These are phyloP conservation scores for Selenia dentaria DNA, from an alignment of 2,888 invertebrate genomes.

Conservation along the genomic window DNA sequence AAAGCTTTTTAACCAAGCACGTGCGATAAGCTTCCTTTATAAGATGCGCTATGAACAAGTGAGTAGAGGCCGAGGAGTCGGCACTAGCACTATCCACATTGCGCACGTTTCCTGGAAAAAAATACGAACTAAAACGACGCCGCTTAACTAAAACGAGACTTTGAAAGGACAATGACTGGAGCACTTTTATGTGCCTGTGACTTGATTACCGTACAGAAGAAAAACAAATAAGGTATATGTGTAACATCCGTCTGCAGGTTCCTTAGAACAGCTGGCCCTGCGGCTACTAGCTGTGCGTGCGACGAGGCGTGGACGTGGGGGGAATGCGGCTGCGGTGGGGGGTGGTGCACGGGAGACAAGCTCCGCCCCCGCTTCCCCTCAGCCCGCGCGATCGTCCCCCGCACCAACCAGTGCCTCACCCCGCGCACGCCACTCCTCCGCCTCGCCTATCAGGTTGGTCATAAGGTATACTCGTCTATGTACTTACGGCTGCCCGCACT, in stretches of 20 bases:
- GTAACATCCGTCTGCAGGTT: too few relatives aligned
- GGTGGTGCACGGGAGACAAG: constrained; percentile 62
- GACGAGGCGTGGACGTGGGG: constrained; percentile 33
- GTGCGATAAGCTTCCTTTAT: too few relatives aligned
- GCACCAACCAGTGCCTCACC: constrained; percentile 84
- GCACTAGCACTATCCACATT: too few relatives aligned
- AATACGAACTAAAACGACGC: too few relatives aligned
- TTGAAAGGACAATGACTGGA: too few relatives aligned
- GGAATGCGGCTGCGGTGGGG: constrained; percentile 1
- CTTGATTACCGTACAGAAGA: too few relatives aligned
- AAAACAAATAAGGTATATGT: too few relatives aligned
- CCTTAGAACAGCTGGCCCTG: constrained; percentile 72
- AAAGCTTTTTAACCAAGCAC: too few relatives aligned
- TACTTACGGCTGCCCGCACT: background rate
- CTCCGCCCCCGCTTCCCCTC: constrained; percentile 81
- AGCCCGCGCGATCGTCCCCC: constrained; percentile 91
- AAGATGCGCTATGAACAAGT: too few relatives aligned
- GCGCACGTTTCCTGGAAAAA: background rate
- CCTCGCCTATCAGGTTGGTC: constrained; percentile 89
- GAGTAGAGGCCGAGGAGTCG: too few relatives aligned
- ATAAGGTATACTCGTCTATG: constrained; percentile 16
- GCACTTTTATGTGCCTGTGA: too few relatives aligned
- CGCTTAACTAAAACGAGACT: too few relatives aligned
- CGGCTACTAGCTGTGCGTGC: constrained; percentile 67
- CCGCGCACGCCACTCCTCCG: constrained; percentile 89